A percentile compares a stretch with the other conserved stretches of the same genome.
phyloP scores from a whole-genome alignment of 2,797 vertebrate genomes.

The Ateles fusciceps region DNA sequence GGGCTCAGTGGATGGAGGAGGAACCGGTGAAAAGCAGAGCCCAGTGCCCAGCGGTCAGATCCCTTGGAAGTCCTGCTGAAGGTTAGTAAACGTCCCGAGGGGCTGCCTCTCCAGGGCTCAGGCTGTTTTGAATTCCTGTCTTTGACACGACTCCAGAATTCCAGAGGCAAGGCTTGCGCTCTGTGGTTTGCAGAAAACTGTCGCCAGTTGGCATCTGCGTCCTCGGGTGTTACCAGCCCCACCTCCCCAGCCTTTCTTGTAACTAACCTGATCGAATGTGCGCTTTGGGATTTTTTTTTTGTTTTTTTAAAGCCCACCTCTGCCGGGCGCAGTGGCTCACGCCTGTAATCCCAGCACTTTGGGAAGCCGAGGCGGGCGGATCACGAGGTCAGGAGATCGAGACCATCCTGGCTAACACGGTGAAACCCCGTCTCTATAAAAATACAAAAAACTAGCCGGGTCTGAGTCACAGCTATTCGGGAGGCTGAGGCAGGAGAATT shows the following conservation, averaged over 20 bases:
- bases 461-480: too few relatives aligned
- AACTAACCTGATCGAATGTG: too few relatives aligned
- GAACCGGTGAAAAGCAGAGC: background rate
- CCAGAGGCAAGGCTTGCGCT: background rate
- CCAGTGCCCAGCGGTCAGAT: accelerated
- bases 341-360: too few relatives aligned
- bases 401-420: too few relatives aligned
- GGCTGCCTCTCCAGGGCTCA: background rate
- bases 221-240: background rate
- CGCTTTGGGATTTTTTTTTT: background rate
- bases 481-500: too few relatives aligned
- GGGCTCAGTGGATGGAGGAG: background rate
- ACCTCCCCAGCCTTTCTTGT: background rate
- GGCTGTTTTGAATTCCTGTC: background rate
- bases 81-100: accelerated
- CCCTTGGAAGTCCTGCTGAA: background rate
- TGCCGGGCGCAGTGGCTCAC: too few relatives aligned
- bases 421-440: too few relatives aligned
- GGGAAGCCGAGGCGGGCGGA: too few relatives aligned
- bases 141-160: background rate
- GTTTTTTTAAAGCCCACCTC: background rate
- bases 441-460: too few relatives aligned
- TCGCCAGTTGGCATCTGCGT: background rate
- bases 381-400: too few relatives aligned
- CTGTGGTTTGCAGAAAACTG: background rate